Evolutionary conservation across 2,797 vertebrate species (phyloP), one percentile per base, ranked within the genome.

Genomic region (Hafferia zeledoni): DNA sequence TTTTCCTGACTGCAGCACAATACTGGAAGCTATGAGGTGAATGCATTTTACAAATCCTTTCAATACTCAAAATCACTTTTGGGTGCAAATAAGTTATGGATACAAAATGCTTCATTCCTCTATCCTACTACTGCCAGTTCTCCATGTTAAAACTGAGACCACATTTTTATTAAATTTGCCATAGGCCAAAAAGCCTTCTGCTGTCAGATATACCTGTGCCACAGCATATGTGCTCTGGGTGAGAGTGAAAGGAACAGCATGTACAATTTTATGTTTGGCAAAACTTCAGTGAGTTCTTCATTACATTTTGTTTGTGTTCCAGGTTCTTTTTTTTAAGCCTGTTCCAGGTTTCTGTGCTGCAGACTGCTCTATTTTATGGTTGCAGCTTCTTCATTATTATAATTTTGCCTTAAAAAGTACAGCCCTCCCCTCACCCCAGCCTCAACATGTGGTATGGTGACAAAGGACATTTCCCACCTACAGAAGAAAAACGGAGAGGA

Each of bases 131-230:
- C 50, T 59, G 49, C 61, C 63, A 68, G 47, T 52, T 91, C 64
- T 83, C 49, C 59, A 28, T 7, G 16, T 86, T 75, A 86, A 85
- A 69, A 23, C 61, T 27, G 31, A 79, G 47, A 91, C 28, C 20
- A 22, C 22, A 35, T 33, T 82, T 94, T 86, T 88, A 67, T 83
- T 91, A 88, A 44, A 90, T 80, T 69, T 90, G 82, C 93, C 71
- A 53, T 19, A 87, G 44, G 59, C 65, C 71, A 87, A 87, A 89
- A 76, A 14, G 7, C 5, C 68, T 47, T 55, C 56, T 82, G 64
- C 87, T 47, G 28, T 83, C 61, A 93, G 77, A 80, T 52, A 67
- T 23, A 94, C 65, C 63, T 87, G 63, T 43, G 53, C 28, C 43
- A 75, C 41, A 78, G 59, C 47, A 61, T n/a, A 39, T 25, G n/a